Evolutionary conservation across 64 coral and sea anemone species (phyloP), one percentile per base, ranked within the genome.

Genomic region (Astreopora myriophthalma): DNA sequence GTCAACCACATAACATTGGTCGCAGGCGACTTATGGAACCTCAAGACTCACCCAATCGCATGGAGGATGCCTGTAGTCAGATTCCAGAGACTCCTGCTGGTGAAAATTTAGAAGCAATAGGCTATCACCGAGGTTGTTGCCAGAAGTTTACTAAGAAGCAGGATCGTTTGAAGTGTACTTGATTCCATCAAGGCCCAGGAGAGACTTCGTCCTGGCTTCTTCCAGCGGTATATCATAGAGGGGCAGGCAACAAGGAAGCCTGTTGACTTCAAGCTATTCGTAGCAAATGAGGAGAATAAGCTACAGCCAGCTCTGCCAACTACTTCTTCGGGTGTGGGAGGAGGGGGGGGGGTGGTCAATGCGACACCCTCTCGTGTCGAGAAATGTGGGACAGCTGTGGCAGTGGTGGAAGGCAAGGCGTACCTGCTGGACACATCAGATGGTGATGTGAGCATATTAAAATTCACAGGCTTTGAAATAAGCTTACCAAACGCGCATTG

Each of bases 71-170:
- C 19, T 92, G 89, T 37, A 57, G 6, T 71, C 23, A 17, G 63
- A 23, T 73, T 8, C 31, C 63, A 67, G 63, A 67, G 63, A 67
- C 22, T 28, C n/a, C 25, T 29, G 63, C 14, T 17, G 57, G 57
- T 62, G 57, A 17, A 5, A 72, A 91, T 52, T 28, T 91, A 14
- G 63, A 91, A 73, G 60, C 0, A 34, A 48, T 74, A 32, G 75
- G 76, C 34, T 91, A 82, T 51, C 89, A 91, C 66, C 60, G 40
- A 16, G 49, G 49, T 8, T 92, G 89, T 73, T 92, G 84, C 66
- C 79, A 84, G 36, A 69, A 73, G 24, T 92, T 92, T 62, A 92
- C 89, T 16, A 92, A 84, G n/a, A 92, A 92, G 66, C 42, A 49
- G 10, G 77, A 73, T 63, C 77, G 48, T 13, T 74, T 92, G 44